These are phyloP conservation scores for Limosa lapponica DNA, from an alignment of 2,797 vertebrate species.

Conservation along the genomic window DNA sequence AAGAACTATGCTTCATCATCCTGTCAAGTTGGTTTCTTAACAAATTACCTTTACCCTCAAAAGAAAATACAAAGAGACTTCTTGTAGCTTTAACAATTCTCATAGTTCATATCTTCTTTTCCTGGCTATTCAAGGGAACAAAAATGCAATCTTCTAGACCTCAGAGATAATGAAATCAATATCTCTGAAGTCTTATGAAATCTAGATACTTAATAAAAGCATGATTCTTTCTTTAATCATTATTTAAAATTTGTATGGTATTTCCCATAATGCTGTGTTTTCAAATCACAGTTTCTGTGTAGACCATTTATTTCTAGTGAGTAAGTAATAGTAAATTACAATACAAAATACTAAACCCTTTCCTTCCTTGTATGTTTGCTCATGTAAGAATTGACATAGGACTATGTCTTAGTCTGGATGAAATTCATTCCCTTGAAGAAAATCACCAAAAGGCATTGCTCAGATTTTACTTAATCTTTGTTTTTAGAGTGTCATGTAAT, in stretches of 20 bases:
- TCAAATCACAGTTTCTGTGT: not conserved
- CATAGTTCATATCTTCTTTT: constrained; percentile 77
- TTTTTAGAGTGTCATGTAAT: not conserved
- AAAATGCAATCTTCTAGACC: constrained; percentile 32
- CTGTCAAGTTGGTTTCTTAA: constrained; percentile 90
- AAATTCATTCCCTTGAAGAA: not conserved
- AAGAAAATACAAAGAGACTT: constrained; percentile 85
- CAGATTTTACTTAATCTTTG: not conserved
- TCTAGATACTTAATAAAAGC: constrained; percentile 50
- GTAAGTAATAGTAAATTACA: not conserved
- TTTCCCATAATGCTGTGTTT: not conserved
- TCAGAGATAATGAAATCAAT: constrained; percentile 46
- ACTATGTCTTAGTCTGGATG: not conserved
- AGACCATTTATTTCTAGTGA: not conserved
- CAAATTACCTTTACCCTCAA: constrained; percentile 88
- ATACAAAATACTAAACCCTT: not conserved
- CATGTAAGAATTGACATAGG: not conserved
- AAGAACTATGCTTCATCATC: constrained; percentile 89
- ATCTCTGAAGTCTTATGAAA: constrained; percentile 54
- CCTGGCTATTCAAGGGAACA: constrained; percentile 67
- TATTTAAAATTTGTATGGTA: not conserved
- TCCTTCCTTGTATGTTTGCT: not conserved
- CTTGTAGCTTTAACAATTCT: constrained; percentile 78
- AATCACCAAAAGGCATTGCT: not conserved
- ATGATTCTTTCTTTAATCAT: not conserved